Evolutionary conservation across 2,797 vertebrate genomes (phyloP), one percentile per base, ranked within the genome.

Genomic region (Chanos chanos): DNA sequence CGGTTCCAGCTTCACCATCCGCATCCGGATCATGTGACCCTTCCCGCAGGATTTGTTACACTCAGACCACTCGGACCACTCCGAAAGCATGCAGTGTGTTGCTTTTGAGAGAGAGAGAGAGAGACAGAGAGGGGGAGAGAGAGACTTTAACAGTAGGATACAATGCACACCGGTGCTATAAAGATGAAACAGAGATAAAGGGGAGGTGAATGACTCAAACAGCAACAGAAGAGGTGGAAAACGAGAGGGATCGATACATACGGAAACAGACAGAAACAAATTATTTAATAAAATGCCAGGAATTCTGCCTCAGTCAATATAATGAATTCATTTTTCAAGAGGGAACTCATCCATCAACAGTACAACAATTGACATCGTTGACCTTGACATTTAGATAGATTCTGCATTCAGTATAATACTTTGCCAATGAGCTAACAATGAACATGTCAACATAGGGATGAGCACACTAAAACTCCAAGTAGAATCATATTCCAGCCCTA

Each of bases 11-110:
- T 88, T 92, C 21, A 98, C 92, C 77, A 87, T 85, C 56, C 97
- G 92, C 0, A 93, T 96, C 66, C 96, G 90, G 77, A 97, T 96
- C 64, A 91, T 88, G 51, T 99, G 95, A 50, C 97, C 97, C 71
- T 98, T 99, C 3, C 97, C 97, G n/a, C 97, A 99, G 0, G 97
- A 97, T 69, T 97, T 99, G 49, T 97, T 99, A 73, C 97, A 99
- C 77, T 99, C 94, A 0, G 95, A 96, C 97, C 97, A 99, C 43
- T 96, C 93, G 0, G 92, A 92, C 97, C 97, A 99, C 58, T 96
- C 94, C 0, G 92, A 91, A 77, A 97, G 87, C 67, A 91, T 74
- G 49, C 97, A 99, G 85, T 96, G 87, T 1, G 92, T 94, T 28
- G 97, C 97, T 99, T 82, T 51, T 60, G 28, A 72, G 18, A 62